Conservation (phyloP, 1,140 invertebrate genomes). For the Pseudomyrmex concolor region DNA sequence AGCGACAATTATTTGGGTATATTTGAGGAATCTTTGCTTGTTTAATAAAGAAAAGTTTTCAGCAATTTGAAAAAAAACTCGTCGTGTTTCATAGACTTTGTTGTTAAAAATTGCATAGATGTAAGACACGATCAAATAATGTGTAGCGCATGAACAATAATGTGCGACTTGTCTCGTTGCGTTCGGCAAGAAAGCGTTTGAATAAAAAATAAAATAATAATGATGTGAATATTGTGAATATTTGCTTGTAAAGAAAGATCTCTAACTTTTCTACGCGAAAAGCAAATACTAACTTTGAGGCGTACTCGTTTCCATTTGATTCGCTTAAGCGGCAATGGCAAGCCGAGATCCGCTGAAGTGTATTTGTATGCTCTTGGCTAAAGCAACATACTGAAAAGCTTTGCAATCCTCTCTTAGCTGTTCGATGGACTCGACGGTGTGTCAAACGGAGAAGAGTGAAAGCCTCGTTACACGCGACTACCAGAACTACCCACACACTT, state of each 20-base stretch:
- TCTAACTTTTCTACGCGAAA: constrained; percentile 2
- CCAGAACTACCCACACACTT: constrained; percentile 18
- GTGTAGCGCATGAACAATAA: not conserved
- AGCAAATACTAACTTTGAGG: constrained; percentile 20
- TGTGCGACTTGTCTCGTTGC: not conserved
- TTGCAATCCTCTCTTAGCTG: constrained; percentile 51
- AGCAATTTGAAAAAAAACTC: no score
- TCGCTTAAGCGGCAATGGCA: constrained; percentile 34
- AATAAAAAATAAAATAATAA: no score
- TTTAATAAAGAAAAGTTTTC: not conserved
- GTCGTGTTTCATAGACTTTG: no score
- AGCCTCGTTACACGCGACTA: constrained; percentile 17
- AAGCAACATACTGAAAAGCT: constrained; percentile 59
- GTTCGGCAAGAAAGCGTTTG: no score
- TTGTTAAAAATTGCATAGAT: not conserved
- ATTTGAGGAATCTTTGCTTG: not conserved
- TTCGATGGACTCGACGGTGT: constrained; percentile 51
- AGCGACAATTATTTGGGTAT: not conserved
- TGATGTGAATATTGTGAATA: not conserved
- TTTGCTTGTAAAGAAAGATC: not conserved
- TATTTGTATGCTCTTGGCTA: constrained; percentile 59
- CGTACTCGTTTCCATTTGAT: constrained; percentile 27
- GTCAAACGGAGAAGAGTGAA: constrained; percentile 31
- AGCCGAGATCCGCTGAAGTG: constrained; percentile 44
- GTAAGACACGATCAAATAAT: no score